Base-by-base conservation (phyloP, 30 jellyfish, hydroid and myxozoan genomes). In the Hydractinia echinata region DNA sequence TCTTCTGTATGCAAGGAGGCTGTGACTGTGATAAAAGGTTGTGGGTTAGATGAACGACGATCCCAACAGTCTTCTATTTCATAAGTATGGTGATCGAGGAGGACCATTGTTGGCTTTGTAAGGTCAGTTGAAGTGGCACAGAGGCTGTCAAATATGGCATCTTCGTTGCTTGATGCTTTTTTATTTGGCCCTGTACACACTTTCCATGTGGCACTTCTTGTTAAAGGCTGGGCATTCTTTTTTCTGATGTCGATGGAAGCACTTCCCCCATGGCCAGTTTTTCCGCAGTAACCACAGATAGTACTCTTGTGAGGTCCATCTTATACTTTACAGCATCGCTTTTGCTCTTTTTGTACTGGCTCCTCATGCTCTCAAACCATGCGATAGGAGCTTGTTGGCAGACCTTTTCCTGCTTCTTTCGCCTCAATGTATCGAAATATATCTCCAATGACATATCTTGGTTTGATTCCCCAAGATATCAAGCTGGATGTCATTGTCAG, bases 381-480 rank as follows among this genome's bases (percentile, higher is more conserved):
- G 54, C 14, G 49, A 18, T 1, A 68, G 79, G 54, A 68, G 79
- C 54, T 68, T 68, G 79, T 18, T 68, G 79, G 79, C 79, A n/a
- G 50, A 68, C 1, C 79, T 60, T 60, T 60, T 60, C 70, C 79
- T n/a, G 79, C 79, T 30, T 68, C 49, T 15, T 18, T 68, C 3
- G 79, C 3, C 54, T 68, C 79, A 20, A 39, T 68, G 54, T 11
- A 68, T 20, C 20, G 2, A 20, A 68, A 68, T 39, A 68, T 18
- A 11, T 68, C 51, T 68, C 79, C 50, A 68, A 39, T 11, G 48
- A 13, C 54, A 39, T 68, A 20, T 68, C 79, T 68, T 39, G 54
- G 79, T 68, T 68, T 68, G 18, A 13, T 15, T 60, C 18, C 18
- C n/a, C 16, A 60, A 16, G 70, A 60, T 60, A 16, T 60, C 70